phyloP scores from a whole-genome alignment of 2,113 vertebrate species.

The Sitta europaea region DNA sequence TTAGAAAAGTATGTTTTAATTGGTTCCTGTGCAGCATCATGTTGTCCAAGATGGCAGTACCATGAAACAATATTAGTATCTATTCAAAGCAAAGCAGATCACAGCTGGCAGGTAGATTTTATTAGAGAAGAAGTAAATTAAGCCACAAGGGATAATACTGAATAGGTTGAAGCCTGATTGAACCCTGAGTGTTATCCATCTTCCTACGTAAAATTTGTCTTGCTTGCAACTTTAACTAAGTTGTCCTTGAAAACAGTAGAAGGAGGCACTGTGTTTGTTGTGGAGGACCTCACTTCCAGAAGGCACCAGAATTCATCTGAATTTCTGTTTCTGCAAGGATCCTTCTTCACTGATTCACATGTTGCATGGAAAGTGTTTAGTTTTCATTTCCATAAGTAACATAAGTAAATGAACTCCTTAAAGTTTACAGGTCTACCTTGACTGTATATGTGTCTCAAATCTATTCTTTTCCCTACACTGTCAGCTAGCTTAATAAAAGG shows the following conservation, averaged over 20 bases:
- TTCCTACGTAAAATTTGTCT: conserved; percentile 31
- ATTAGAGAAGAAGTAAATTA: conserved; percentile 65
- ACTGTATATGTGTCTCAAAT: not conserved
- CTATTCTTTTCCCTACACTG: not conserved
- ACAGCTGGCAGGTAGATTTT: conserved; percentile 68
- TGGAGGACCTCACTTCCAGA: not conserved
- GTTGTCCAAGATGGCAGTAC: conserved; percentile 55
- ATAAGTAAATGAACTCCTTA: not conserved
- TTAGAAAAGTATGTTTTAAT: conserved; percentile 49
- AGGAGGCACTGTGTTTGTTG: not conserved
- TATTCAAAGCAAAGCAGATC: conserved; percentile 61
- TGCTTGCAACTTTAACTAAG: conserved; percentile 27
- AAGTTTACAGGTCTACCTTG: not conserved
- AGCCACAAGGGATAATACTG: conserved; percentile 61
- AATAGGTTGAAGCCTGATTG: conserved; percentile 44
- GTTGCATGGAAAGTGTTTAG: not conserved
- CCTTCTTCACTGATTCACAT: accelerated
- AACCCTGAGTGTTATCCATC: conserved; percentile 17
- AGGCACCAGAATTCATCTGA: not conserved
- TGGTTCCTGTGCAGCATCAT: conserved; percentile 58
- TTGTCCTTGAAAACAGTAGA: conserved; percentile 37
- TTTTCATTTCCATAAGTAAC: not conserved
- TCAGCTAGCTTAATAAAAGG: not conserved
- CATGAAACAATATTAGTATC: conserved; percentile 33
- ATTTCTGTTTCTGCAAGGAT: not conserved